Evolutionary conservation across 1,140 invertebrate genomes (phyloP).

Genomic region (Drosophila busckii): DNA sequence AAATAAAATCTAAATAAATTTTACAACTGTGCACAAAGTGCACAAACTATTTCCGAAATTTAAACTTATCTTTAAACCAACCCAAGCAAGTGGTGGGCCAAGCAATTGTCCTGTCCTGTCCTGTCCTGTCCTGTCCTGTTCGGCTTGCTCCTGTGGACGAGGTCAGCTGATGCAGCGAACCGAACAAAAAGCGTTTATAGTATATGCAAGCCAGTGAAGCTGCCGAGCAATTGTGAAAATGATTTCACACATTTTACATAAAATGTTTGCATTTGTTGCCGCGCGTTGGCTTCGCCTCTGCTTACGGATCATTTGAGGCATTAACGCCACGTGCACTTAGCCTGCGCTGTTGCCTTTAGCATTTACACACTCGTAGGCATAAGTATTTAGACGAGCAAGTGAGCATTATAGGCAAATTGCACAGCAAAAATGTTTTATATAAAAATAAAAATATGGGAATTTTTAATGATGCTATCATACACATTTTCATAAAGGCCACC

Average conservation of each 20-base stretch:
- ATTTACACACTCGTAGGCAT: not conserved
- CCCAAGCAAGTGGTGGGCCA: not conserved
- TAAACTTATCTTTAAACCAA: no score
- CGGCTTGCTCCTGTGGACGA: not conserved
- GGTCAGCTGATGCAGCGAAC: conserved; percentile 20
- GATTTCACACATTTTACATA: conserved; percentile 54
- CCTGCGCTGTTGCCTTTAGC: conserved; percentile 2
- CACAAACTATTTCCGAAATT: no score
- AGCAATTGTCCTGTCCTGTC: not conserved
- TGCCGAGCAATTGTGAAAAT: conserved; percentile 45
- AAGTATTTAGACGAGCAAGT: no score
- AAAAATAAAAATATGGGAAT: no score
- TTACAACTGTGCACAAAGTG: no score
- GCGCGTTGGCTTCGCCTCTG: conserved; percentile 24
- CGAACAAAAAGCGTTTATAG: no score
- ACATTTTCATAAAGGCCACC: no score
- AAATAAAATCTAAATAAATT: no score
- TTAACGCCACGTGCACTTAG: conserved; percentile 32
- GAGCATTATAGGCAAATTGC: no score
- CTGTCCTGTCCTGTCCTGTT: not conserved
- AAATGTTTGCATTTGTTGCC: conserved; percentile 49
- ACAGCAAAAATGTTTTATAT: no score
- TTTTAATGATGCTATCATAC: no score
- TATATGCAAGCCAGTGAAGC: no score
- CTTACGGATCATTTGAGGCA: conserved; percentile 57